A percentile compares a stretch with the other conserved stretches of the same genome.
Conservation (phyloP, 2,113 vertebrate genomes). For the Rhagologus leucostigma region DNA sequence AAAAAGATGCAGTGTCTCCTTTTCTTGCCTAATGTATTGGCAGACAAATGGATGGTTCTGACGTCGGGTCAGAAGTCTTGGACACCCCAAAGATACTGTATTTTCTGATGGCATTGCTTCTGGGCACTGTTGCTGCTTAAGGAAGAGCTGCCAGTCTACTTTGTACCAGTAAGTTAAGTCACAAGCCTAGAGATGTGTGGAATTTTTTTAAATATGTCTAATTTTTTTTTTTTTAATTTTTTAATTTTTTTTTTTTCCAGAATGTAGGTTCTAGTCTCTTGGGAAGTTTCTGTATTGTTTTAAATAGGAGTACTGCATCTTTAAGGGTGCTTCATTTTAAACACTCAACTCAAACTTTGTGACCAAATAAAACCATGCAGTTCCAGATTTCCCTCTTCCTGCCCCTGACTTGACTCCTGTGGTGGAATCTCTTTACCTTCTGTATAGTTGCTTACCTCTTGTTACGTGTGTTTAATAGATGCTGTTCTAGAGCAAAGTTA, state of each 20-base stretch:
- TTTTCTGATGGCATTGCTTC: not conserved
- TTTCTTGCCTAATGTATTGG: constrained; percentile 30
- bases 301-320: constrained; percentile 45
- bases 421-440: constrained; percentile 36
- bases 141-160: constrained; percentile 15
- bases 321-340: constrained; percentile 47
- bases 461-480: constrained; percentile 35
- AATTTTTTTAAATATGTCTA: constrained; percentile 6
- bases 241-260: not conserved
- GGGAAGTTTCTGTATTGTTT: constrained; percentile 57
- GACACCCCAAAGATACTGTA: constrained; percentile 41
- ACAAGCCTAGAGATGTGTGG: constrained; percentile 12
- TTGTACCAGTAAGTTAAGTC: constrained; percentile 57
- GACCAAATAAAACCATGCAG: constrained; percentile 40
- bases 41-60: constrained; percentile 12
- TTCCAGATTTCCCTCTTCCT: not conserved
- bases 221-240: not conserved
- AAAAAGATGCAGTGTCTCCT: constrained; percentile 36
- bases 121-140: not conserved
- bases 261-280: constrained; percentile 55
- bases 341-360: constrained; percentile 40
- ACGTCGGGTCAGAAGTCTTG: not conserved
- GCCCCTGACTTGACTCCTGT: constrained; percentile 8
- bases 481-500: constrained; percentile 23
- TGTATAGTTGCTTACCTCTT: constrained; percentile 34